Conservation (phyloP, 2,888 invertebrate genomes). For the Elysia crispata region DNA sequence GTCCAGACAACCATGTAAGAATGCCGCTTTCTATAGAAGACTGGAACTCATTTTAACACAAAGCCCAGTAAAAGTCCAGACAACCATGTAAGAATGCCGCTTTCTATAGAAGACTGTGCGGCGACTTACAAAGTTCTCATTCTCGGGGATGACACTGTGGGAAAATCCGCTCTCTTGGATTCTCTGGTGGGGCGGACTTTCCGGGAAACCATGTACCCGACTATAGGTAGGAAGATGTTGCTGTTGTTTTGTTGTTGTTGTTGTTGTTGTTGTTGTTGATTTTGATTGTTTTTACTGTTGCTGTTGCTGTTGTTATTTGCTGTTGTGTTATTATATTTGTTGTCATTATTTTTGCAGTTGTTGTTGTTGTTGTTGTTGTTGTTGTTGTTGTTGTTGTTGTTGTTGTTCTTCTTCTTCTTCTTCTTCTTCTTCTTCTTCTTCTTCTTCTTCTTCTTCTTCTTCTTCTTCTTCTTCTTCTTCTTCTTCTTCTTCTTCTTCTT, state of each 20-base stretch:
- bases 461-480: background rate
- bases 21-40: too few species aligned
- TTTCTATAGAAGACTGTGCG: conserved; percentile 58
- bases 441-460: background rate
- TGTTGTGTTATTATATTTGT: background rate
- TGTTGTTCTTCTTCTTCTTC: background rate
- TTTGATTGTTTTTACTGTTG: too few species aligned
- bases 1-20: too few species aligned
- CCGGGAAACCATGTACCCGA: conserved; percentile 62
- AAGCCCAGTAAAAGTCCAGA: too few species aligned
- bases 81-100: conserved; percentile 60
- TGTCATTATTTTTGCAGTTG: too few species aligned
- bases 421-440: background rate
- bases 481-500: background rate
- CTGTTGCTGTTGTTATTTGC: background rate
- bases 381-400: background rate
- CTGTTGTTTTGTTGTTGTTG: too few species aligned
- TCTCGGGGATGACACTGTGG: conserved; percentile 72
- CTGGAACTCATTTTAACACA: too few species aligned
- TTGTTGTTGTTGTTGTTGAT: background rate
- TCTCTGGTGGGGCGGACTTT: conserved; percentile 66
- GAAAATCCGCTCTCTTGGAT: conserved; percentile 70
- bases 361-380: background rate
- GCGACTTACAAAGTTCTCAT: conserved; percentile 71
- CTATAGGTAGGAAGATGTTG: conserved; percentile 63